Base-by-base conservation (phyloP, 1,140 invertebrate species). In the Drosophila sp. region DNA sequence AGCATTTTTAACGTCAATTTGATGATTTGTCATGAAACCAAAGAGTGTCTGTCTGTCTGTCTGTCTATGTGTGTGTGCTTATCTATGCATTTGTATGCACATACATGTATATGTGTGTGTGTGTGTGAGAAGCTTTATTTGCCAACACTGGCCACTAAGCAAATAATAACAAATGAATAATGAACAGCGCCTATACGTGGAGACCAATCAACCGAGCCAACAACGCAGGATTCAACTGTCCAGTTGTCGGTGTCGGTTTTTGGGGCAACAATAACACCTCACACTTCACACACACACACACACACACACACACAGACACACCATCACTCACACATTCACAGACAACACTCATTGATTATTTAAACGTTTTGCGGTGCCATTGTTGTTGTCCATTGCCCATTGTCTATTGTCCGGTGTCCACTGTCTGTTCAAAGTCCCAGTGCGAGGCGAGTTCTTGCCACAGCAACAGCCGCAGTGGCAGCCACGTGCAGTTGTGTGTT, bases 151-250 rank as follows among this genome's bases (percentile, higher is more conserved):
- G 40, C 56, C 63, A 67, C 14, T 71, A 59, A 75, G 72, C 72
- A 83, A 66, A 75, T 71, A 71, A 75, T 64, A 56, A 59, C 29
- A 40, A 59, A 71, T 82, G 59, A 82, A 81, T 73, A 78, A 81
- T 82, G 64, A 53, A 67, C 56, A 43, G 27, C 51, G 53, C 34
- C 46, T 40, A 58, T 41, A 66, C 62, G 53, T n/a, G 21, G 18
- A 43, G 63, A 45, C 45, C 71, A 61, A 73, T 66, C 53, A 62
- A 59, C 38, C 38, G 38, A 40, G 16, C 13, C 16, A 46, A 50
- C 46, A 51, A 50, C 29, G 29, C 27, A 34, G 21, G 18, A 45
- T 54, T 38, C 48, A 54, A 36, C 46, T 61, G 65, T 61, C 57
- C 58, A 36, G 65, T 50, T 59, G 41, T 16, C 41, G 32, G 40